Conservation (phyloP, 2,113 vertebrate genomes). For the Nansenia antarctica region DNA sequence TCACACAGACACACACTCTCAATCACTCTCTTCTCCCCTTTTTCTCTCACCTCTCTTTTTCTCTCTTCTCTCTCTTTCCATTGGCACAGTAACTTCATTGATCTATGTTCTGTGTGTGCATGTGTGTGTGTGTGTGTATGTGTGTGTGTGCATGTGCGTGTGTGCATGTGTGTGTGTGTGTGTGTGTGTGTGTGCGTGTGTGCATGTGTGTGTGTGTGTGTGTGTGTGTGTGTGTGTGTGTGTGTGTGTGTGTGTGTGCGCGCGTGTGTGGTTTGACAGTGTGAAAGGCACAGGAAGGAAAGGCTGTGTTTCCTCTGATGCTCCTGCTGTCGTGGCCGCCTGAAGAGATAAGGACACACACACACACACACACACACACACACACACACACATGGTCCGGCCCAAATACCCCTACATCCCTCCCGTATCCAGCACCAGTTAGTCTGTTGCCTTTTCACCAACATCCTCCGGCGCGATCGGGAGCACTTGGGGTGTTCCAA, state of each 20-base stretch:
- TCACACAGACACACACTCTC: neutral
- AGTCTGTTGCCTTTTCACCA: too few relatives aligned
- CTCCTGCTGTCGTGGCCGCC: constrained; percentile 70
- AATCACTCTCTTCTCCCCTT: neutral
- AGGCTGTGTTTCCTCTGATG: constrained; percentile 75
- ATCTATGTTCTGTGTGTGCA: neutral
- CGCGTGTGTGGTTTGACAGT: constrained; percentile 69
- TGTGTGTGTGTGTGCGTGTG: constrained; percentile 7
- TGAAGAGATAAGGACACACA: constrained; percentile 70
- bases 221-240: constrained; percentile 8
- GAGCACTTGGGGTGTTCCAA: too few relatives aligned
- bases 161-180: constrained; percentile 49
- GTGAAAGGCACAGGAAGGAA: constrained; percentile 79
- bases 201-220: constrained; percentile 64
- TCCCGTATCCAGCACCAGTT: too few relatives aligned
- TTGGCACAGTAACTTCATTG: neutral
- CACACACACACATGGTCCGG: neutral
- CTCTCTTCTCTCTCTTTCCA: constrained; percentile 2
- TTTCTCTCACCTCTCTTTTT: constrained; percentile 9
- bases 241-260: constrained; percentile 4
- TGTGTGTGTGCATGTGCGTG: constrained; percentile 4
- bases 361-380: constrained; percentile 32
- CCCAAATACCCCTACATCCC: neutral
- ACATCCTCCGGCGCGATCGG: too few relatives aligned
- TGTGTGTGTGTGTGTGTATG: neutral